Base-by-base conservation (phyloP, 2,797 vertebrate species). In the Gastrophryne carolinensis region DNA sequence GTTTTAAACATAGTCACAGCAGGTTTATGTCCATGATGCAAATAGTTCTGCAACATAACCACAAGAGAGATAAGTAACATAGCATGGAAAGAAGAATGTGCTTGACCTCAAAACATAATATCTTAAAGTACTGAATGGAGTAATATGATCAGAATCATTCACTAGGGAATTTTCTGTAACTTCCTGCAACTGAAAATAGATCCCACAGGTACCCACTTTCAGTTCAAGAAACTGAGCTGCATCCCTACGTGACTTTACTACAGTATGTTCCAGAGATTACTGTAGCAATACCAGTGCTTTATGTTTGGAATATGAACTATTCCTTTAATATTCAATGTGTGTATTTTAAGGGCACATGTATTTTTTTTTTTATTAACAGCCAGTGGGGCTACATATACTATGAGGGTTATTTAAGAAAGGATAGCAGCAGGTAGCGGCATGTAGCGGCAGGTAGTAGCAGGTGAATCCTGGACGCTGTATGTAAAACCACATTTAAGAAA, bases 121-220 rank as follows among this genome's bases (percentile, higher is more conserved):
- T 69, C 56, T 69, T 56, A 69, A 26, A 56, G 30, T 54, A 4
- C n/a, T 57, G 65, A 17, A n/a, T 57, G 29, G 35, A 44, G 26
- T 21, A 29, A 56, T 56, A 52, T 56, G 24, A 41, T 69, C 53
- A 69, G 6, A 19, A 17, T 3, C 24, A 15, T 44, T 29, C 66
- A 69, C 54, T 21, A 39, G 66, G 66, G 66, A 69, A 56, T 56
- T 69, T 24, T 29, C n/a, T 69, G 21, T 69, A 69, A 69, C 66
- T 30, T 34, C 52, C 54, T 56, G n/a, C 66, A 41, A 56, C 30
- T 23, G 50, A 66, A 29, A 35, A 41, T 35, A 30, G 15, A 27
- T 69, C 24, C 34, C 66, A 41, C 5, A 17, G 52, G 49, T 56
- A 56, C 41, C n/a, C n/a, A 17, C 41, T 50, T 44, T 29, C 52